A percentile compares a stretch with the other conserved stretches of the same genome.
Evolutionary conservation across 2,797 vertebrate genomes (phyloP).

Genomic region (Enteromius mattozi): DNA sequence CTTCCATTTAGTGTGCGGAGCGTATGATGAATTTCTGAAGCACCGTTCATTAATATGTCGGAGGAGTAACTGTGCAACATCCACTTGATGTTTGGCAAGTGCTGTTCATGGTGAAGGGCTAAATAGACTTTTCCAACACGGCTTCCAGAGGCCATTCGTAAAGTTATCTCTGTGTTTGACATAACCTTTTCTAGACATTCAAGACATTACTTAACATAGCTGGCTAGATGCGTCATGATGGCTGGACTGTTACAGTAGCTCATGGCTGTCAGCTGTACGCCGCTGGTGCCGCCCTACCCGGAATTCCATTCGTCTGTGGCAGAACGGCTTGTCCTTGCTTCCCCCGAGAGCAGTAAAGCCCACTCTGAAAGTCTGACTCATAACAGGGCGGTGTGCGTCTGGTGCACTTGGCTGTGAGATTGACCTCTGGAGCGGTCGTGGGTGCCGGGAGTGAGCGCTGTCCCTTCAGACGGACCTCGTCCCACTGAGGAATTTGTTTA

Average conservation of each 20-base stretch:
- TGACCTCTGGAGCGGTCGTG: slow-evolving; percentile 22
- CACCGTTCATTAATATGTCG: slow-evolving; percentile 40
- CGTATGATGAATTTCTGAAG: slow-evolving; percentile 33
- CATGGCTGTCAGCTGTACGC: slow-evolving; percentile 41
- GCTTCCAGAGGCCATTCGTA: slow-evolving; percentile 56
- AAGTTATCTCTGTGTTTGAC: slow-evolving; percentile 56
- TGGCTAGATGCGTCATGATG: slow-evolving; percentile 37
- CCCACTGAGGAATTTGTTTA: slow-evolving; percentile 80
- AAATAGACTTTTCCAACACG: slow-evolving; percentile 42
- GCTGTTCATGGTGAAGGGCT: slow-evolving; percentile 7
- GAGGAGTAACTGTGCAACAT: slow-evolving; percentile 39
- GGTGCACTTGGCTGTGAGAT: not conserved
- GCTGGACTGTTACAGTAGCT: slow-evolving; percentile 8
- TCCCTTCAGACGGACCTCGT: slow-evolving; percentile 61
- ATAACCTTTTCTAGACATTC: slow-evolving; percentile 50
- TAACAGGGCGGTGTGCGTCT: slow-evolving; percentile 43
- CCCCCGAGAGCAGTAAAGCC: slow-evolving; percentile 20
- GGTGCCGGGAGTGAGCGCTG: slow-evolving; percentile 60
- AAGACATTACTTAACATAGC: slow-evolving; percentile 44
- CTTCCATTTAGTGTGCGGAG: slow-evolving; percentile 37
- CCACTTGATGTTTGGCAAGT: slow-evolving; percentile 42
- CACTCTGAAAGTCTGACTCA: slow-evolving; percentile 49
- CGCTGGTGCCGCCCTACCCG: slow-evolving; percentile 49
- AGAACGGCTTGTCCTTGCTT: slow-evolving; percentile 47
- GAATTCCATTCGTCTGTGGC: slow-evolving; percentile 29